Evolutionary conservation across 2,888 invertebrate species (phyloP).

Genomic region (Drosophila borealis): DNA sequence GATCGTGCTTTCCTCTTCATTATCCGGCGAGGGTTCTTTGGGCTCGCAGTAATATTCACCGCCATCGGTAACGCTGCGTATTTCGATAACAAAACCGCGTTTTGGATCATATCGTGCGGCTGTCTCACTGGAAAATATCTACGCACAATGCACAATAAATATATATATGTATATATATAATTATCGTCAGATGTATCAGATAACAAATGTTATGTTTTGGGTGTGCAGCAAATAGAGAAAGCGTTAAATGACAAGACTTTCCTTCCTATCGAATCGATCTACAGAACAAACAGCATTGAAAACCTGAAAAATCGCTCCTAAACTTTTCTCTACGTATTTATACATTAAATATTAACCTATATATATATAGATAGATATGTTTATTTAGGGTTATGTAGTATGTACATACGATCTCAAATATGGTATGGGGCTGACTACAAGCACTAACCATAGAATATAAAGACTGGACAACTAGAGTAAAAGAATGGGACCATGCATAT

Average conservation of each 20-base stretch:
- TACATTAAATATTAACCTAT: constrained; percentile 8
- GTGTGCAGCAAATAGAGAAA: constrained; percentile 12
- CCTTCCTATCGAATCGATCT: constrained; percentile 12
- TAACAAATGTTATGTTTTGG: constrained; percentile 1
- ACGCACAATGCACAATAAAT: constrained; percentile 43
- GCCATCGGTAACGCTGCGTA: constrained; percentile 80
- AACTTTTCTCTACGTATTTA: not conserved
- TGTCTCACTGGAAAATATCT: constrained; percentile 80
- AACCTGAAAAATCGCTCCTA: not conserved
- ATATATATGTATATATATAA: constrained; percentile 7
- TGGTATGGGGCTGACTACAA: constrained; percentile 1
- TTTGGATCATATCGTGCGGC: constrained; percentile 82
- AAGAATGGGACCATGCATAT: too few species aligned
- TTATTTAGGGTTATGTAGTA: constrained; percentile 23
- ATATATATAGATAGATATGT: constrained; percentile 19
- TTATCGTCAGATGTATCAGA: constrained; percentile 3
- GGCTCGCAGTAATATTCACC: constrained; percentile 82
- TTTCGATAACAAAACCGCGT: constrained; percentile 82
- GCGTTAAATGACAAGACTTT: constrained; percentile 9
- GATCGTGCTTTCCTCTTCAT: constrained; percentile 76
- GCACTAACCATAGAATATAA: not conserved
- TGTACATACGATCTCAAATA: constrained; percentile 37
- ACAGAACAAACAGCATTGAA: not conserved
- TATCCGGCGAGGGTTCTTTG: constrained; percentile 70
- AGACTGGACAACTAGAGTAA: too few species aligned